Evolutionary conservation across 1,140 invertebrate genomes (phyloP).

Genomic region (Pararge aegeria): DNA sequence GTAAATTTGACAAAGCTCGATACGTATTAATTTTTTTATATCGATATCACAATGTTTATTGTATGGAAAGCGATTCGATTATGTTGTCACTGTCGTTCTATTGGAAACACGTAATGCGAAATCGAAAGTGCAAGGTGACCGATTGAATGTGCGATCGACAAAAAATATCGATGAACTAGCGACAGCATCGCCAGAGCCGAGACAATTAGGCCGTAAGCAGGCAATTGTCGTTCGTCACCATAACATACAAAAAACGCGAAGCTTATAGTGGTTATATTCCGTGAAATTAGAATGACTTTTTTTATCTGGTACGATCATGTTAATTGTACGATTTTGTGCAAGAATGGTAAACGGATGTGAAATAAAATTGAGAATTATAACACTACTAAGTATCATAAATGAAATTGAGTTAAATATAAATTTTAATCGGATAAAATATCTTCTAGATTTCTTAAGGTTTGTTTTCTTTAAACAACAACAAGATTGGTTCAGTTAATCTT

Average conservation of each 20-base stretch:
- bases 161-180: constrained; percentile 44
- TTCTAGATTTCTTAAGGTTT: too few relatives aligned
- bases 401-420: neutral
- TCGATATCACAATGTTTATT: constrained; percentile 18
- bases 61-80: constrained; percentile 20
- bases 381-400: neutral
- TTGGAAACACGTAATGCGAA: constrained; percentile 33
- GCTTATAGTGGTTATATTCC: constrained; percentile 40
- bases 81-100: constrained; percentile 17
- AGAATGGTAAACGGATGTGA: neutral
- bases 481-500: too few relatives aligned
- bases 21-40: constrained; percentile 6
- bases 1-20: neutral
- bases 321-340: constrained; percentile 22
- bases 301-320: constrained; percentile 23
- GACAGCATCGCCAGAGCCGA: constrained; percentile 32
- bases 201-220: constrained; percentile 44
- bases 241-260: constrained; percentile 53
- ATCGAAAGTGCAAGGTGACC: constrained; percentile 62
- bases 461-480: too few relatives aligned
- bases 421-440: too few relatives aligned
- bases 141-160: constrained; percentile 44
- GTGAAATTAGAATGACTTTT: constrained; percentile 61
- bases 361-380: neutral
- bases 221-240: constrained; percentile 47